A percentile compares a stretch with the other conserved stretches of the same genome.
Conservation (phyloP, 2,113 vertebrate species). For the Myocastor coypus region DNA sequence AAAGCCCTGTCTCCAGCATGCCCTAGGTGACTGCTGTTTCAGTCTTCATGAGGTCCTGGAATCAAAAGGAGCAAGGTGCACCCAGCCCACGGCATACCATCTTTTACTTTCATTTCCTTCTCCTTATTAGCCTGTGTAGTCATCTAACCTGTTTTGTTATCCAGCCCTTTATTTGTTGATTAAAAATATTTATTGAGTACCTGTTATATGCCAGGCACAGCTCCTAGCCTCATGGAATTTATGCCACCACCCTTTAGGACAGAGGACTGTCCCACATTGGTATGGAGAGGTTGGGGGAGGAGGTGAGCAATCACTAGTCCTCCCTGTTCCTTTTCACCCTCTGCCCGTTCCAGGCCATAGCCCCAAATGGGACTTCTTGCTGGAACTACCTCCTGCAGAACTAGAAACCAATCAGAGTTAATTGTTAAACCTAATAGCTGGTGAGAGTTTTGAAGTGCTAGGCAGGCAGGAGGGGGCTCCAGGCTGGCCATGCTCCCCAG, state of each 20-base stretch:
- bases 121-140: background rate
- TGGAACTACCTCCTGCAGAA: conserved; percentile 56
- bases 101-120: background rate
- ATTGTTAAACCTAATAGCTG: conserved; percentile 80
- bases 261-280: background rate
- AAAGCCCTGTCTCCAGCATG: background rate
- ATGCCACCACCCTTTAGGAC: background rate
- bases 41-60: background rate
- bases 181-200: conserved; percentile 50
- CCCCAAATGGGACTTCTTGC: background rate
- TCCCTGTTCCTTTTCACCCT: background rate
- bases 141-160: background rate
- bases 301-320: too few species aligned
- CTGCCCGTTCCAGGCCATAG: background rate
- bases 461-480: background rate
- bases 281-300: background rate
- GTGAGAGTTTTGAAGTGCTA: conserved; percentile 47
- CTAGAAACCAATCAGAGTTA: conserved; percentile 75
- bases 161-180: background rate
- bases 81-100: background rate
- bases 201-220: background rate
- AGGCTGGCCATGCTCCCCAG: background rate
- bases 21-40: background rate
- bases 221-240: background rate
- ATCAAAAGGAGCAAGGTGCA: background rate